Percentiles rank a stretch among this genome's conserved stretches.
Evolutionary conservation across 2,113 vertebrate genomes (phyloP).

Genomic region (Microcebus murinus): DNA sequence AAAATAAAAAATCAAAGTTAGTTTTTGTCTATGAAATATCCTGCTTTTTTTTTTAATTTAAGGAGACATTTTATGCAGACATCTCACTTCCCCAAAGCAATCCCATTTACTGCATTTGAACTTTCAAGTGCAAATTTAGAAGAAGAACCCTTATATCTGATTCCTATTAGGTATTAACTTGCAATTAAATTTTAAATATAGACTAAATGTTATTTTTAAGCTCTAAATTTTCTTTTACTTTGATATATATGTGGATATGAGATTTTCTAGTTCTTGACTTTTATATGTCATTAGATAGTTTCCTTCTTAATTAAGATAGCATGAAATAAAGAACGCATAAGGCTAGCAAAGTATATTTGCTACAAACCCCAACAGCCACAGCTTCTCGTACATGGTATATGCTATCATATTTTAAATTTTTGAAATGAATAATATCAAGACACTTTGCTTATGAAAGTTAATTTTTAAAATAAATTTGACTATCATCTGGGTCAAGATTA

Average conservation of each 20-base stretch:
- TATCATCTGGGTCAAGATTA: neutral
- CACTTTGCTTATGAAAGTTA: neutral
- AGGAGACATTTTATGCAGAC: neutral
- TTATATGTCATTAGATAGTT: neutral
- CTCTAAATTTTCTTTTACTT: neutral
- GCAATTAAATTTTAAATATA: neutral
- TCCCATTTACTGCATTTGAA: neutral
- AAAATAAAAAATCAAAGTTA: conserved; percentile 55
- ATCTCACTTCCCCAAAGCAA: neutral
- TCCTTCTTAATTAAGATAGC: neutral
- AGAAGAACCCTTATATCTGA: neutral
- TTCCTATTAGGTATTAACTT: neutral
- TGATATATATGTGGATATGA: neutral
- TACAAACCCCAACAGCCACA: neutral
- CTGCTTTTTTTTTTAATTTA: neutral
- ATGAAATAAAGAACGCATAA: neutral
- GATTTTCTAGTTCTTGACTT: neutral
- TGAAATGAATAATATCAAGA: neutral
- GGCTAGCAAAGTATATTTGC: neutral
- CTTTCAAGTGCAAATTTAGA: neutral
- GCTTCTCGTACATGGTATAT: neutral
- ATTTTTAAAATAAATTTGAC: conserved; percentile 6
- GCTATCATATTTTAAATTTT: neutral
- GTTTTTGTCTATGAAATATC: neutral
- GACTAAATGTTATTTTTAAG: neutral